Percentiles rank a stretch among this genome's conserved stretches.
phyloP scores from a whole-genome alignment of 2,113 vertebrate species.

The Mustela lutreola region DNA sequence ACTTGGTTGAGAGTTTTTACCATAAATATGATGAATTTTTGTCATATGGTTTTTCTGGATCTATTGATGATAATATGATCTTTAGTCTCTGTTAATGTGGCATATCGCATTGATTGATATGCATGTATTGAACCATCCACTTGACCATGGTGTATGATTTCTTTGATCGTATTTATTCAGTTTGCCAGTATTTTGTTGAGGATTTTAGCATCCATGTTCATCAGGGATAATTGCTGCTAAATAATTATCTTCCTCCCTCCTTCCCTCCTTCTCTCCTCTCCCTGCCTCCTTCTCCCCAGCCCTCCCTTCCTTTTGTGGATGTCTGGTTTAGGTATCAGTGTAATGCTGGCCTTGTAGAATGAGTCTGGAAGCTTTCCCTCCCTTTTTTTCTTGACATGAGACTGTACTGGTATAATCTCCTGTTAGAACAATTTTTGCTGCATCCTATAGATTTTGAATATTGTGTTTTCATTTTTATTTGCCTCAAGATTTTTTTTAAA shows the following conservation, averaged over 20 bases:
- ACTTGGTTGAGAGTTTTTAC: not conserved
- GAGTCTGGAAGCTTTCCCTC: not conserved
- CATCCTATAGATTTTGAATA: not conserved
- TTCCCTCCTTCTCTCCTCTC: not conserved
- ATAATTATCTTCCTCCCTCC: not conserved
- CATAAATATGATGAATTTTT: not conserved
- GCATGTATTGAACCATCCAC: not conserved
- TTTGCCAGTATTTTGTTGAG: not conserved
- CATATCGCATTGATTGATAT: not conserved
- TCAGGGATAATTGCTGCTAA: not conserved
- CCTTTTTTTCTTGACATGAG: not conserved
- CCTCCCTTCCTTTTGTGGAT: not conserved
- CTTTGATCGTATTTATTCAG: not conserved
- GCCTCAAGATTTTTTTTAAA: not conserved
- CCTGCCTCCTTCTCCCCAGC: not conserved
- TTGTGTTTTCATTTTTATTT: not conserved
- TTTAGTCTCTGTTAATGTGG: not conserved
- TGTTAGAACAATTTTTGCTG: not conserved
- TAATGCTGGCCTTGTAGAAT: not conserved
- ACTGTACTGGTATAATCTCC: not conserved
- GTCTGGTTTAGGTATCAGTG: not conserved
- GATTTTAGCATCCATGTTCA: not conserved
- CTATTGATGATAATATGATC: not conserved
- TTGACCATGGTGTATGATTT: not conserved
- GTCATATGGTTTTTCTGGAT: not conserved